phyloP scores from a whole-genome alignment of 2,888 invertebrate species.

The Belgica antarctica region DNA sequence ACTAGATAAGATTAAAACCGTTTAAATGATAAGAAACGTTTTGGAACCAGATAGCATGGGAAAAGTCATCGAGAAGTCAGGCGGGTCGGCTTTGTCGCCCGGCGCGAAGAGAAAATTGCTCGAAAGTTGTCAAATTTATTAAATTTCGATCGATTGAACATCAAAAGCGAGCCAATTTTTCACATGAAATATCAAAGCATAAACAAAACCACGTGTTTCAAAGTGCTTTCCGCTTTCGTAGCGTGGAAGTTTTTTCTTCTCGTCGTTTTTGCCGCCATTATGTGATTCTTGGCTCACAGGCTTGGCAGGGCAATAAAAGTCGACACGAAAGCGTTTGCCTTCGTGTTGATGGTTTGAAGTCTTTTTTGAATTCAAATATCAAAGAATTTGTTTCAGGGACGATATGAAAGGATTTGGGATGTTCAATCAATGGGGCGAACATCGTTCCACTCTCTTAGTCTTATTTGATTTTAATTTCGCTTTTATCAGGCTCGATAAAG shows the following conservation, averaged over 20 bases:
- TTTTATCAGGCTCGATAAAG: not conserved
- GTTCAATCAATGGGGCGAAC: not conserved
- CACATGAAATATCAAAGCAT: constrained; percentile 35
- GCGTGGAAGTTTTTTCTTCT: too few species aligned
- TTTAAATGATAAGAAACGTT: not conserved
- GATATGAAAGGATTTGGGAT: not conserved
- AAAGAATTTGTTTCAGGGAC: not conserved
- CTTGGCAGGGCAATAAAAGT: not conserved
- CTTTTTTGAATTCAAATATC: not conserved
- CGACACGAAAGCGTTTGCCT: not conserved
- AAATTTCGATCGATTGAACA: constrained; percentile 18
- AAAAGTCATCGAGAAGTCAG: too few species aligned
- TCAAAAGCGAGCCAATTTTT: constrained; percentile 26
- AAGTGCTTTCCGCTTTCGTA: constrained; percentile 30
- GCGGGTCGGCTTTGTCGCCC: not conserved
- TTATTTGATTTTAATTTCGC: not conserved
- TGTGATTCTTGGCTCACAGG: constrained; percentile 8
- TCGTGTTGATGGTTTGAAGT: not conserved
- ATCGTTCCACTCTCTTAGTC: not conserved
- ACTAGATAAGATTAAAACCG: constrained; percentile 8
- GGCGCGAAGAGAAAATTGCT: not conserved
- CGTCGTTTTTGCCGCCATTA: constrained; percentile 43
- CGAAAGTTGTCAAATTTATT: not conserved
- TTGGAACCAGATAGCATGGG: not conserved
- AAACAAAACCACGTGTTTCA: constrained; percentile 44